Evolutionary conservation across 2,113 vertebrate species (phyloP).

Genomic region (Oceanodroma tethys): DNA sequence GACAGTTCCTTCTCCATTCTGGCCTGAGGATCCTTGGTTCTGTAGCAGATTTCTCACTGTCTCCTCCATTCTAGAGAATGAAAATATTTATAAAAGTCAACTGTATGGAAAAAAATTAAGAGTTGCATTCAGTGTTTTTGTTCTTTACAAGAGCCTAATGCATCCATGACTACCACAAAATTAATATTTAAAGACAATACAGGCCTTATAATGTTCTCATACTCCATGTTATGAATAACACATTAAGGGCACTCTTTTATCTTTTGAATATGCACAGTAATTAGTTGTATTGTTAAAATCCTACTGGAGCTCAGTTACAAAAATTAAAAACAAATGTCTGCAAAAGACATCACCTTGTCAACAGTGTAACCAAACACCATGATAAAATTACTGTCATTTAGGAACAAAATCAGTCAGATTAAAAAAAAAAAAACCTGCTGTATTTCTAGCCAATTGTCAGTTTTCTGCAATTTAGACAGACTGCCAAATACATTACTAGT

Average conservation of each 20-base stretch:
- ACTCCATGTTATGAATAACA: conserved; percentile 59
- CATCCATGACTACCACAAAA: conserved; percentile 31
- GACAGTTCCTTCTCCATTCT: conserved; percentile 80
- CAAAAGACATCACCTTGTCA: conserved; percentile 7
- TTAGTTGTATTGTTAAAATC: conserved; percentile 33
- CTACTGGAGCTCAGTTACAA: background rate
- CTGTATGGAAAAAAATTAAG: background rate
- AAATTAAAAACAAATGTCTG: background rate
- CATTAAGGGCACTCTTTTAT: conserved; percentile 41
- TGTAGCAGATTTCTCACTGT: conserved; percentile 87
- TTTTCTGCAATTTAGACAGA: background rate
- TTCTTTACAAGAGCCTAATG: background rate
- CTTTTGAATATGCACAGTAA: conserved; percentile 32
- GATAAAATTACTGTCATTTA: background rate
- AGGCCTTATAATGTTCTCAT: conserved; percentile 25
- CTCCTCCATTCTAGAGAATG: conserved; percentile 87
- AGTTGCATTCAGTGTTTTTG: background rate
- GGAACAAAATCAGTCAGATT: background rate
- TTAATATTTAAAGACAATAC: conserved; percentile 56
- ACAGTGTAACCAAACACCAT: background rate
- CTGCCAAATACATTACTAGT: background rate
- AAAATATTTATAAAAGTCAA: conserved; percentile 51
- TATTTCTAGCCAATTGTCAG: background rate
- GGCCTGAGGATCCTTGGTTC: conserved; percentile 80
- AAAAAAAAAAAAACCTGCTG: background rate